Evolutionary conservation across 2,113 vertebrate species (phyloP).

Genomic region (Rhinoderma darwinii): DNA sequence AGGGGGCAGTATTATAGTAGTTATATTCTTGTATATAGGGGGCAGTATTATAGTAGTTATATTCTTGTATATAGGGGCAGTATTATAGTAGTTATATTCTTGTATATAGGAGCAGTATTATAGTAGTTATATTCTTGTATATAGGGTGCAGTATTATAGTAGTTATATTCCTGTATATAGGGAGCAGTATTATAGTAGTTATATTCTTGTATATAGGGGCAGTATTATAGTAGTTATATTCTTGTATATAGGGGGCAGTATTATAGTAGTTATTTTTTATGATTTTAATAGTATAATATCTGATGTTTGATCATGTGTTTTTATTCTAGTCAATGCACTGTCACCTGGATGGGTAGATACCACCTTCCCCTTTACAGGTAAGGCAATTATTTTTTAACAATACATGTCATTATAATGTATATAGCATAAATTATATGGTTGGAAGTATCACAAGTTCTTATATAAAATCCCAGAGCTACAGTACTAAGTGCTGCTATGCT

Average conservation of each 20-base stretch:
- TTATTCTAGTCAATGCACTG: slow-evolving; percentile 38
- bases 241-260: neutral
- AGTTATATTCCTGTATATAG: too few species aligned
- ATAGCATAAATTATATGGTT: neutral
- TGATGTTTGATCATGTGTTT: neutral
- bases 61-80: too few species aligned
- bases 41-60: too few species aligned
- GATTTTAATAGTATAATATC: neutral
- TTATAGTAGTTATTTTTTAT: neutral
- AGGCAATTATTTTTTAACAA: neutral
- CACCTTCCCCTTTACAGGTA: slow-evolving; percentile 45
- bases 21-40: too few species aligned
- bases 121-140: too few species aligned
- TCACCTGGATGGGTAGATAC: slow-evolving; percentile 49
- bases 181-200: too few species aligned
- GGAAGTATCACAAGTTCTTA: too few species aligned
- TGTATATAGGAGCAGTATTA: too few species aligned
- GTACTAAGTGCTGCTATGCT: neutral
- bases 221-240: too few species aligned
- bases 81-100: too few species aligned
- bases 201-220: too few species aligned
- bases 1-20: neutral
- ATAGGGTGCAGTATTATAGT: too few species aligned
- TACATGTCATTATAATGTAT: neutral
- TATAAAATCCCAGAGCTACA: neutral